Percentiles rank a stretch among this genome's conserved stretches.
Evolutionary conservation across 2,113 vertebrate genomes (phyloP).

Genomic region (Geococcyx californianus): DNA sequence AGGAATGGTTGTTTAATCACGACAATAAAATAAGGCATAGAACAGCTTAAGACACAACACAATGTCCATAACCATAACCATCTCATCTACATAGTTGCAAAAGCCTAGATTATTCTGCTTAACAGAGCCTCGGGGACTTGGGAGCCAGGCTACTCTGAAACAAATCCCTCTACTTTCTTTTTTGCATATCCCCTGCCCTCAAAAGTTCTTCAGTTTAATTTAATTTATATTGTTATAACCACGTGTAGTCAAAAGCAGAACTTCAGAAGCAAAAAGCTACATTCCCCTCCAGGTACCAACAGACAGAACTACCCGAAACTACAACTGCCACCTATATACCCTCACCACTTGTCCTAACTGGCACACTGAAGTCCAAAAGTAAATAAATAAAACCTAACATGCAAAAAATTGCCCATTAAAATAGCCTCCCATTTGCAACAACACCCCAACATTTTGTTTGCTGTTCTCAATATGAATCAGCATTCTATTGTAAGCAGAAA

Average conservation of each 20-base stretch:
- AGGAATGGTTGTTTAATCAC: background rate
- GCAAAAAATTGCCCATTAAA: background rate
- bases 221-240: background rate
- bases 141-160: background rate
- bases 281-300: background rate
- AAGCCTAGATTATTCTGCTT: background rate
- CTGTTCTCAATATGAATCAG: slow-evolving; percentile 14
- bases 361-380: background rate
- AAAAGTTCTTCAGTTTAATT: background rate
- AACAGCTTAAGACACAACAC: background rate
- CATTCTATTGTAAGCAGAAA: slow-evolving; percentile 34
- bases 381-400: background rate
- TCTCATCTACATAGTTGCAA: background rate
- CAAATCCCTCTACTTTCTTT: background rate
- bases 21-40: background rate
- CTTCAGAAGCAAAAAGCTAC: background rate
- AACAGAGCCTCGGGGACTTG: background rate
- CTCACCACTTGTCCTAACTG: background rate
- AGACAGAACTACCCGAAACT: background rate
- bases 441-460: background rate
- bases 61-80: background rate
- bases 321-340: background rate
- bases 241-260: background rate
- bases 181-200: background rate
- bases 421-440: background rate